Conservation (phyloP, 2,797 vertebrate species). For the Gephyroberyx darwinii region DNA sequence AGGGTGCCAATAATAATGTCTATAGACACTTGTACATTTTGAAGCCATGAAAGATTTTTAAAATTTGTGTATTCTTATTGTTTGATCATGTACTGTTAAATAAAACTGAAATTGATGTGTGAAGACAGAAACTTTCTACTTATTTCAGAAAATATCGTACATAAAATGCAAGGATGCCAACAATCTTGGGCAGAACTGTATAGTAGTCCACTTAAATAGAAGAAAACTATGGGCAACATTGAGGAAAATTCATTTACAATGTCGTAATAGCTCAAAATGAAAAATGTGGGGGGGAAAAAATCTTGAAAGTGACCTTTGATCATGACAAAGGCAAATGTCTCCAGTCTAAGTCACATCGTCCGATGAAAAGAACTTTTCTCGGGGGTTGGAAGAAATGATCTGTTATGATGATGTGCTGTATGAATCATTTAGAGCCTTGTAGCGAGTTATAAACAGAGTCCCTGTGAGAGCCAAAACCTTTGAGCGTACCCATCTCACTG, state of each 20-base stretch:
- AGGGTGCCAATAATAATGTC: too few species aligned
- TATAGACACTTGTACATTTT: too few species aligned
- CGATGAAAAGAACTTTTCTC: neutral
- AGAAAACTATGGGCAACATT: neutral
- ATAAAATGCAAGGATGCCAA: too few species aligned
- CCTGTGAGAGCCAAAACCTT: slow-evolving; percentile 18
- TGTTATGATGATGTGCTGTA: slow-evolving; percentile 31
- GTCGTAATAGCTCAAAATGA: neutral
- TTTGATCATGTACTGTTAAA: too few species aligned
- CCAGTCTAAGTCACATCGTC: slow-evolving; percentile 11
- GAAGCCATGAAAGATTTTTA: too few species aligned
- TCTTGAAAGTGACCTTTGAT: neutral
- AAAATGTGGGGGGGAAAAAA: neutral
- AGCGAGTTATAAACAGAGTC: slow-evolving; percentile 24
- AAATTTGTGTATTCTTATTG: too few species aligned
- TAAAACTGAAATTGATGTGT: too few species aligned
- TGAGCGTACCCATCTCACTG: slow-evolving; percentile 24
- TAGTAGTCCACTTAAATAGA: neutral
- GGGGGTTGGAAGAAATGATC: slow-evolving; percentile 27
- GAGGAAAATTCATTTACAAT: neutral
- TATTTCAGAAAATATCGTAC: too few species aligned
- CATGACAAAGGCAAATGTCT: slow-evolving; percentile 25
- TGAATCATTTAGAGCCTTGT: slow-evolving; percentile 43
- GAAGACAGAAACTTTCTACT: too few species aligned
- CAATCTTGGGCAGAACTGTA: too few species aligned